Evolutionary conservation across 2,113 vertebrate genomes (phyloP), one percentile per base, ranked within the genome.

Genomic region (human (Homo sapiens)): DNA sequence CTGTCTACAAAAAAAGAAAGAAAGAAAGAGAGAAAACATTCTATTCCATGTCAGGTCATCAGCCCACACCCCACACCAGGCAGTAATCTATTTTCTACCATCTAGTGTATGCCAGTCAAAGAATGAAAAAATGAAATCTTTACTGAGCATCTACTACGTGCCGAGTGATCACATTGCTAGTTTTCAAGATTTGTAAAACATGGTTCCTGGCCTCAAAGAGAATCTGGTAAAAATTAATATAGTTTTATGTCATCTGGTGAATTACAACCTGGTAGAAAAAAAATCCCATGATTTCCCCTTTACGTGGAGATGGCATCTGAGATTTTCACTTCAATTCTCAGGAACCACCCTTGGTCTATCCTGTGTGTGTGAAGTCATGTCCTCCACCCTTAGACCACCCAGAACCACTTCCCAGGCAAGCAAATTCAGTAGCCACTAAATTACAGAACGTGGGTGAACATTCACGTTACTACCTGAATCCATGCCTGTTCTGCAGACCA

Each of bases 241-340:
- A n/a, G 52, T n/a, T n/a, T 80, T 80, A 22, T 22, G 30, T 35
- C 9, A 12, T n/a, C 48, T n/a, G 2, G 2, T 52, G 32, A 20
- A 35, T 80, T 89, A 32, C 40, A 27, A 88, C 66, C 23, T 20
- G 23, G 45, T 40, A 8, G 66, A 68, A 64, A 92, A 86, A 68
- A 68, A 92, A 82, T 83, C 59, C 80, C 22, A n/a, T 89, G 86
- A 64, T 64, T 94, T 90, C 55, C 89, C 40, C 50, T 97, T 66
- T 86, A 43, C 73, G 16, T 45, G 30, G 55, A 92, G 66, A 91
- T 68, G 82, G 40, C 18, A 70, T 66, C 68, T 94, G 93, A 95
- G 83, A 87, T 55, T 48, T 91, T 40, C 50, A 73, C 75, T 83
- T 25, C 30, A 76, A 5, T 59, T 16, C 35, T 83, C 35, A 57